phyloP scores from a whole-genome alignment of 1,140 invertebrate genomes.

The Papilio glaucus region DNA sequence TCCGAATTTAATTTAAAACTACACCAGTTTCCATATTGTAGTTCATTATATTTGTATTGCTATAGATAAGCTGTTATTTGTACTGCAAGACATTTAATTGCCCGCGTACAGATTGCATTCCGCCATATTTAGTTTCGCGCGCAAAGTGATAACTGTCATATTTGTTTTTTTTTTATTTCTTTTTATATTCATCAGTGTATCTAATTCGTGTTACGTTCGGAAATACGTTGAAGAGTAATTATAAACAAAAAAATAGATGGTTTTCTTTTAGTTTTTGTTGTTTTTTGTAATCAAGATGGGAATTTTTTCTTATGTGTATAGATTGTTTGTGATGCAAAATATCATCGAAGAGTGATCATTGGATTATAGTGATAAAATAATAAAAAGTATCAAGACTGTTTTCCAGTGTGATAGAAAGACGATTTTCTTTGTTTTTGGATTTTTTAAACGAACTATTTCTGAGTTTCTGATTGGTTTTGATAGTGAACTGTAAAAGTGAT shows the following conservation, averaged over 20 bases:
- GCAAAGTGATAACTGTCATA: conserved; percentile 36
- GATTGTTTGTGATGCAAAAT: conserved; percentile 71
- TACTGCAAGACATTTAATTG: conserved; percentile 24
- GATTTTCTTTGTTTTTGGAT: not conserved
- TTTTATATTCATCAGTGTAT: not conserved
- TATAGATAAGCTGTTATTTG: conserved; percentile 38
- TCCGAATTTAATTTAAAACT: conserved; percentile 20
- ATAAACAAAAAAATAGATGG: not conserved
- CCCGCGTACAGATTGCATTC: not conserved
- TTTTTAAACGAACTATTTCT: no score
- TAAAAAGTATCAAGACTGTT: not conserved
- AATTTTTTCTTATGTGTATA: conserved; percentile 72
- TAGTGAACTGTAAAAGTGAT: conserved; percentile 13
- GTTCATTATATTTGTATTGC: conserved; percentile 30
- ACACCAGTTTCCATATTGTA: not conserved
- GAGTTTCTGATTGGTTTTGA: conserved; percentile 20
- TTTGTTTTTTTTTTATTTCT: conserved; percentile 36
- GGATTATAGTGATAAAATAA: not conserved
- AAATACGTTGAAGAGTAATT: not conserved
- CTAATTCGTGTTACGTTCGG: not conserved
- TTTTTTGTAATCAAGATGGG: conserved; percentile 61
- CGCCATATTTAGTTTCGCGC: conserved; percentile 32
- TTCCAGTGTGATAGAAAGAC: not conserved
- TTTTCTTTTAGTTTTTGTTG: conserved; percentile 24
- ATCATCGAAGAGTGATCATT: conserved; percentile 46